Evolutionary conservation across 2,888 invertebrate genomes (phyloP).

Genomic region (Pseudanteris insignis): DNA sequence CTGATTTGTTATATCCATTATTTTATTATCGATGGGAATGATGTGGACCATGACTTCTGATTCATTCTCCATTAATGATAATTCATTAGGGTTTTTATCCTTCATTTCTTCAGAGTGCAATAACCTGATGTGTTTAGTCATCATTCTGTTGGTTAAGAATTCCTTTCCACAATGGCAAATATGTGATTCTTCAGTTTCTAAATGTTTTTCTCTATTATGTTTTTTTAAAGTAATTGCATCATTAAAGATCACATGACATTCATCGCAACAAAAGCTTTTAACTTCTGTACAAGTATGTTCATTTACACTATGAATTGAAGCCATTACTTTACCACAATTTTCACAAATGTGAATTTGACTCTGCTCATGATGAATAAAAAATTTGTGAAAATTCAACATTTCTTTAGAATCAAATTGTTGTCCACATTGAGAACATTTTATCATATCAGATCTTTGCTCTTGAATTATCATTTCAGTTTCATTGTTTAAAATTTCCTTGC

Average conservation of each 20-base stretch:
- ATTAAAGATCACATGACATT: conserved; percentile 4
- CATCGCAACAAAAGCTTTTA: conserved; percentile 16
- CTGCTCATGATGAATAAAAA: conserved; percentile 8
- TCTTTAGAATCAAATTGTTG: neutral
- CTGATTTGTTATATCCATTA: conserved; percentile 1
- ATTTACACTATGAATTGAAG: conserved; percentile 12
- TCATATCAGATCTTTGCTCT: neutral
- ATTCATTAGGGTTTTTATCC: neutral
- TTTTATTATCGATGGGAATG: conserved; percentile 16
- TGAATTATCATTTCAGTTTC: neutral
- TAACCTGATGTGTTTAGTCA: conserved; percentile 39
- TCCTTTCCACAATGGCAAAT: conserved; percentile 47
- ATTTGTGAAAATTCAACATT: conserved; percentile 9
- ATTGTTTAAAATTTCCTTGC: neutral
- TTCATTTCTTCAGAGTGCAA: conserved; percentile 9
- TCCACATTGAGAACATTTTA: neutral
- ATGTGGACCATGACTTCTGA: conserved; percentile 5
- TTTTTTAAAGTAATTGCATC: conserved; percentile 1
- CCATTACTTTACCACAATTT: conserved; percentile 16
- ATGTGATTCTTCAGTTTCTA: conserved; percentile 37
- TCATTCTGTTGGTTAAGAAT: conserved; percentile 47
- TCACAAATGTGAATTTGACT: conserved; percentile 22
- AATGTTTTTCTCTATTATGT: conserved; percentile 34
- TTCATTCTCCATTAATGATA: neutral
- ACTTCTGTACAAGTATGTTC: conserved; percentile 11